These are phyloP conservation scores for Telenomus remus DNA, from an alignment of 1,140 invertebrate species.

Conservation along the genomic window DNA sequence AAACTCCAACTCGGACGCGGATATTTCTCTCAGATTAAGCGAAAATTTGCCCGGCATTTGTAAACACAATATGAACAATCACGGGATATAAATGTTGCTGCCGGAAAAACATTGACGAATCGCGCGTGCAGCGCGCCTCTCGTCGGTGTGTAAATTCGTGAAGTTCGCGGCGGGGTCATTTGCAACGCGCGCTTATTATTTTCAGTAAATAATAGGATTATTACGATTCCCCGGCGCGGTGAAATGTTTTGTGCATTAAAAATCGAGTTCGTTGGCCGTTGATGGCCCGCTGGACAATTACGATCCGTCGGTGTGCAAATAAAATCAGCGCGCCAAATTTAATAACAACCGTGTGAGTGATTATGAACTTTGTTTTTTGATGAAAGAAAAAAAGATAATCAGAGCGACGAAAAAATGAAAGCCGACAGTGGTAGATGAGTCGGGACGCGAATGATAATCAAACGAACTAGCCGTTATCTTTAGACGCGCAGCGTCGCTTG, in stretches of 20 bases:
- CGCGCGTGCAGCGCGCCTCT: not conserved
- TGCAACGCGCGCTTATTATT: conserved; percentile 17
- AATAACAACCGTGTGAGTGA: no score
- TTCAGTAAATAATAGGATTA: conserved; percentile 29
- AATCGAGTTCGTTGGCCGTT: not conserved
- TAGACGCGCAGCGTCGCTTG: not conserved
- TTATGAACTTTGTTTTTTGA: no score
- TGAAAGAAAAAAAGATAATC: no score
- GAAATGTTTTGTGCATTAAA: conserved; percentile 13
- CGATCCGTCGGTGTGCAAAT: no score
- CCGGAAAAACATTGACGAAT: conserved; percentile 24
- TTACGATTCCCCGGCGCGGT: conserved; percentile 5
- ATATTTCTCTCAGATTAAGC: conserved; percentile 31
- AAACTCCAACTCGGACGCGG: conserved; percentile 8
- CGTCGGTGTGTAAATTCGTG: conserved; percentile 7
- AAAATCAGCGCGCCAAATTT: no score
- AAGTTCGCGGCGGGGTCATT: conserved; percentile 26
- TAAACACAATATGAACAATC: conserved; percentile 38
- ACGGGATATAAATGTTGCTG: conserved; percentile 29
- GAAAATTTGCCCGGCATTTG: conserved; percentile 22
- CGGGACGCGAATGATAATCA: not conserved
- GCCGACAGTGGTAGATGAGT: not conserved
- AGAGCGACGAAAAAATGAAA: no score
- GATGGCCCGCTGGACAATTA: no score
- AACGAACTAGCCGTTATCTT: conserved; percentile 21